Conservation (phyloP, 2,888 invertebrate species). For the Tetropium fuscum region DNA sequence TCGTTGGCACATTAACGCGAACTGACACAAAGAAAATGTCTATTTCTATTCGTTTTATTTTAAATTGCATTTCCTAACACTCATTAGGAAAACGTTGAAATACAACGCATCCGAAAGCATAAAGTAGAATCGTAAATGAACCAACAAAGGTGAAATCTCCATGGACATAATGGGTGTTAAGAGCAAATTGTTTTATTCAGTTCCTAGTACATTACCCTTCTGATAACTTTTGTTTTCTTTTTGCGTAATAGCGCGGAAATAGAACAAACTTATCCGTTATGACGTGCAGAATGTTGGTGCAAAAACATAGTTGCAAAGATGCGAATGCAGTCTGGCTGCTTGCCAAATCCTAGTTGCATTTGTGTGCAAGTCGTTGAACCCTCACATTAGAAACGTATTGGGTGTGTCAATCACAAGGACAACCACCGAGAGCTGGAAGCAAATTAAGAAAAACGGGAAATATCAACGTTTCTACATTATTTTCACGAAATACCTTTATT, state of each 20-base stretch:
- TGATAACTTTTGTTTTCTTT: not conserved
- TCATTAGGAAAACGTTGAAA: not conserved
- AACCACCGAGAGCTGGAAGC: slow-evolving; percentile 2
- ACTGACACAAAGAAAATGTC: too few species aligned
- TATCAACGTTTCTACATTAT: too few species aligned
- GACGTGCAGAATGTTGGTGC: slow-evolving; percentile 12
- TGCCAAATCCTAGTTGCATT: slow-evolving; percentile 23
- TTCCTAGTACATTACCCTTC: not conserved
- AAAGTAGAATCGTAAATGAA: not conserved
- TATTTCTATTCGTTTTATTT: too few species aligned
- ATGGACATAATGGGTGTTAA: slow-evolving; percentile 5
- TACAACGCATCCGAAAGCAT: not conserved
- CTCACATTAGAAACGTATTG: slow-evolving; percentile 15
- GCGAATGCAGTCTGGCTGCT: slow-evolving; percentile 20
- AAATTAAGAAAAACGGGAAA: not conserved
- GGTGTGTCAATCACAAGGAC: slow-evolving; percentile 18
- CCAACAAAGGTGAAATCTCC: slow-evolving; percentile 4
- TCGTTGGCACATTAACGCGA: too few species aligned
- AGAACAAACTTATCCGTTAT: slow-evolving; percentile 5
- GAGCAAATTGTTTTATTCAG: not conserved
- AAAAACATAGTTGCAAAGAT: slow-evolving; percentile 15
- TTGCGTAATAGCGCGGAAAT: slow-evolving; percentile 4
- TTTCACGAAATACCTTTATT: too few species aligned
- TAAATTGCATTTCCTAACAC: too few species aligned
- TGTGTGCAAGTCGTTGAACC: slow-evolving; percentile 15